A percentile compares a stretch with the other conserved stretches of the same genome.
These are phyloP conservation scores for Etheostoma perlongum DNA, from an alignment of 2,797 vertebrate genomes.

Conservation along the genomic window DNA sequence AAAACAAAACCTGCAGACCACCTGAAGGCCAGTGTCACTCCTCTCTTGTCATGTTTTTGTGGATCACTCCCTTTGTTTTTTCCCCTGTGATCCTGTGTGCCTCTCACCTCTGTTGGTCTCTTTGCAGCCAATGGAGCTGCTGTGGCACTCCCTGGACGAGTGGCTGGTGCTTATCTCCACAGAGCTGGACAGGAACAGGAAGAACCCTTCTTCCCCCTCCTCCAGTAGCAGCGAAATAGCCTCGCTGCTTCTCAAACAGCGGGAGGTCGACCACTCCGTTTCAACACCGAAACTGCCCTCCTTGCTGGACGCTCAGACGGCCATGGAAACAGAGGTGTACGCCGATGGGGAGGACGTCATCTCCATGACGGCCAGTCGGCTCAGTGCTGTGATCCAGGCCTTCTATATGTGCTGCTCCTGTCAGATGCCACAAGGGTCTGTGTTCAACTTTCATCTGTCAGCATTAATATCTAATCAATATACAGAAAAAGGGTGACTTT, in stretches of 20 bases:
- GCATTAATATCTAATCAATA: not conserved
- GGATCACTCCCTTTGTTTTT: not conserved
- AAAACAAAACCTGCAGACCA: conserved; percentile 10
- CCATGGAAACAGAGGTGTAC: conserved; percentile 86
- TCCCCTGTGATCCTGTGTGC: conserved; percentile 1
- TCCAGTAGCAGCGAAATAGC: conserved; percentile 89
- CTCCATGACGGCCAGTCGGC: conserved; percentile 96
- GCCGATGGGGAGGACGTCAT: conserved; percentile 95
- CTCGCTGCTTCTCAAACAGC: conserved; percentile 94
- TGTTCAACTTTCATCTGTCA: conserved; percentile 15
- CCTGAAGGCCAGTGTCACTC: conserved; percentile 3
- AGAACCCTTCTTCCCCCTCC: conserved; percentile 81
- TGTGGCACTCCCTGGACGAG: conserved; percentile 98
- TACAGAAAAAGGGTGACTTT: too few relatives aligned
- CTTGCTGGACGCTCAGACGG: conserved; percentile 78
- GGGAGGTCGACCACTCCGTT: conserved; percentile 79
- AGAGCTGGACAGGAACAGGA: conserved; percentile 91
- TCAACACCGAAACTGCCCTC: conserved; percentile 65
- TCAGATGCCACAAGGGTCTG: conserved; percentile 95
- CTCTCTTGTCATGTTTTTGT: not conserved
- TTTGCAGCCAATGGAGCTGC: conserved; percentile 93
- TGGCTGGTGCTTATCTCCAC: conserved; percentile 98
- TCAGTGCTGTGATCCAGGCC: conserved; percentile 98
- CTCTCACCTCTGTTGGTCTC: conserved; percentile 9
- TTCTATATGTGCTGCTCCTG: conserved; percentile 99